Evolutionary conservation across 2,797 vertebrate genomes (phyloP), one percentile per base, ranked within the genome.

Genomic region (Esox masquinongy): DNA sequence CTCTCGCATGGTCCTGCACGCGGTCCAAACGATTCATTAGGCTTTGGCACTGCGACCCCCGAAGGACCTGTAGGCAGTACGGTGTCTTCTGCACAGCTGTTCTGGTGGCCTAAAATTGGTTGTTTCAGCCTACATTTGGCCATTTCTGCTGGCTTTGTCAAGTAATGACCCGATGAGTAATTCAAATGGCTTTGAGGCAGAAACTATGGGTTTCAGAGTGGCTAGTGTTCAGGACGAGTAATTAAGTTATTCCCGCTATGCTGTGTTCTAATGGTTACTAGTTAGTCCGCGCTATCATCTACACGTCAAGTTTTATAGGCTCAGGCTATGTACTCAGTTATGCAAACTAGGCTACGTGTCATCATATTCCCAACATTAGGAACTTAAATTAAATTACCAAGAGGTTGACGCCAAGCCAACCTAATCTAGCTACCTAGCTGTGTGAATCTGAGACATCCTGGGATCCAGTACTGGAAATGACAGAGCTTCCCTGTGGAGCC

Each of bases 21-120:
- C 74, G 77, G 80, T 83, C 72, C 77, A 6, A 68, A 79, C 77
- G 85, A 43, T 84, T 89, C 82, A 88, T 86, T 78, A 77, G 74
- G 70, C 69, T 26, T 73, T 87, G 87, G 82, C 80, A 76, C 73
- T 56, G 70, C 31, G 50, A 71, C 69, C 79, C 76, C 71, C 68
- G 6, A 43, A 80, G 79, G 82, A 86, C 56, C 66, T 61, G 51
- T 29, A 24, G 16, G 64, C 43, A 7, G 68, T 19, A 36, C 24
- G 31, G 47, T 69, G 71, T 34, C 50, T 43, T 43, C 39, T 43
- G 39, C 5, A 43, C 39, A 7, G 39, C 5, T 9, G 39, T 43
- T 43, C 39, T 43, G 39, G 1, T 6, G 39, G 29, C 29, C 29
- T 31, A 31, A 31, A 31, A 31, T 3, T 3, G 29, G 1, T 31